Conservation (phyloP, 2,113 vertebrate genomes). For the Corynorhinus townsendii region DNA sequence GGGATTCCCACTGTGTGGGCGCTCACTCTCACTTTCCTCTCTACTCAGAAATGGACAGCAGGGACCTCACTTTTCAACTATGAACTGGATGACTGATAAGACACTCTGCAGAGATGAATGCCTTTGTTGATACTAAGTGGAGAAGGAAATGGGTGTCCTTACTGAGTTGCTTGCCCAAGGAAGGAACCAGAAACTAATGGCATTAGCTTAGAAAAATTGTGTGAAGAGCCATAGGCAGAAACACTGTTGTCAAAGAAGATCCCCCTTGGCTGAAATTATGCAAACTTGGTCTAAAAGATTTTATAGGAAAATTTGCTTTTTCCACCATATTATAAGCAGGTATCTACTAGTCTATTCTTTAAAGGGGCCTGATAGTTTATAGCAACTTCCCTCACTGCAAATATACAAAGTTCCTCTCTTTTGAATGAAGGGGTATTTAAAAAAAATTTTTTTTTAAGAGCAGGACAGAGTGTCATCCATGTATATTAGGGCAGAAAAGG, state of each 20-base stretch:
- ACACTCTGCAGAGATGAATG: background rate
- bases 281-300: fast-evolving
- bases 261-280: no score
- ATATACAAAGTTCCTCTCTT: background rate
- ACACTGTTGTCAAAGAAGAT: background rate
- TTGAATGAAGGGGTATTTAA: background rate
- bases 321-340: background rate
- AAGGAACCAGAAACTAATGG: background rate
- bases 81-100: background rate
- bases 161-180: background rate
- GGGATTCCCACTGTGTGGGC: fast-evolving
- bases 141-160: background rate
- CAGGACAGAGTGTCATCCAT: background rate
- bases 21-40: background rate
- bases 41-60: background rate
- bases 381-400: background rate
- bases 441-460: background rate
- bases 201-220: background rate
- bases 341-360: background rate
- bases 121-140: background rate
- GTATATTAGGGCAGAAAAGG: background rate
- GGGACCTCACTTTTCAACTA: background rate
- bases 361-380: background rate
- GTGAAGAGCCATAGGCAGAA: no score
- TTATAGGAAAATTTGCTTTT: background rate